Percentiles rank a stretch among this genome's conserved stretches.
Conservation (phyloP, 2,888 invertebrate species). For the Torymus tubicola region DNA sequence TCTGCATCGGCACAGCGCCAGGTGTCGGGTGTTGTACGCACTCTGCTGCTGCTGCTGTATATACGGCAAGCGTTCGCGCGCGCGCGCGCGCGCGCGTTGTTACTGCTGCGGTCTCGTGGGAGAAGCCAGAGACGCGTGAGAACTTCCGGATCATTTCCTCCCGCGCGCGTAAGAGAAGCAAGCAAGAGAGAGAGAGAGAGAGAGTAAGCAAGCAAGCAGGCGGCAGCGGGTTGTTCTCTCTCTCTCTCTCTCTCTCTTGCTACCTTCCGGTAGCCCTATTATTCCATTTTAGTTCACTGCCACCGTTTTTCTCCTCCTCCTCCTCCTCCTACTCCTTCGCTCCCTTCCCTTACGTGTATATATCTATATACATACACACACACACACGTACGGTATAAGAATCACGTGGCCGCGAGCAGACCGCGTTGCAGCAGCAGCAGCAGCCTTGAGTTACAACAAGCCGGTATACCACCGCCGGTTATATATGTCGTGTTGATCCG, state of each 20-base stretch:
- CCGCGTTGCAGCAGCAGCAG: too few relatives aligned
- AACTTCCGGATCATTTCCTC: slow-evolving; percentile 74
- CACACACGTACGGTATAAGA: too few relatives aligned
- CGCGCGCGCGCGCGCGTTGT: slow-evolving; percentile 60
- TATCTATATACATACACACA: too few relatives aligned
- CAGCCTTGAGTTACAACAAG: too few relatives aligned
- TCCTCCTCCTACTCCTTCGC: slow-evolving; percentile 47
- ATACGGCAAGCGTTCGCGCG: too few relatives aligned
- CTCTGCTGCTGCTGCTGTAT: too few relatives aligned
- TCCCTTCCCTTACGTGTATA: neutral
- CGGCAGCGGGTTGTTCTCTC: too few relatives aligned
- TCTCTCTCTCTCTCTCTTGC: too few relatives aligned
- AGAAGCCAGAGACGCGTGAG: slow-evolving; percentile 76
- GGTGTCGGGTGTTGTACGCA: slow-evolving; percentile 71
- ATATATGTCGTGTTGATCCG: too few relatives aligned
- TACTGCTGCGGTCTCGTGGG: slow-evolving; percentile 72
- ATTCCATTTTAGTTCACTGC: slow-evolving; percentile 73
- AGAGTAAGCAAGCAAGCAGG: too few relatives aligned
- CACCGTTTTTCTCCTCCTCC: slow-evolving; percentile 63
- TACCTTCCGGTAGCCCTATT: slow-evolving; percentile 74
- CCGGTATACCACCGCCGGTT: too few relatives aligned
- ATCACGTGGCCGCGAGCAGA: slow-evolving; percentile 15
- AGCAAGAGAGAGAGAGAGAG: too few relatives aligned
- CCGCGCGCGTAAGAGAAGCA: slow-evolving; percentile 60
- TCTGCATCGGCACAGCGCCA: slow-evolving; percentile 63